Evolutionary conservation across 2,888 invertebrate genomes (phyloP), one percentile per base, ranked within the genome.

Genomic region (Homarus gammarus): DNA sequence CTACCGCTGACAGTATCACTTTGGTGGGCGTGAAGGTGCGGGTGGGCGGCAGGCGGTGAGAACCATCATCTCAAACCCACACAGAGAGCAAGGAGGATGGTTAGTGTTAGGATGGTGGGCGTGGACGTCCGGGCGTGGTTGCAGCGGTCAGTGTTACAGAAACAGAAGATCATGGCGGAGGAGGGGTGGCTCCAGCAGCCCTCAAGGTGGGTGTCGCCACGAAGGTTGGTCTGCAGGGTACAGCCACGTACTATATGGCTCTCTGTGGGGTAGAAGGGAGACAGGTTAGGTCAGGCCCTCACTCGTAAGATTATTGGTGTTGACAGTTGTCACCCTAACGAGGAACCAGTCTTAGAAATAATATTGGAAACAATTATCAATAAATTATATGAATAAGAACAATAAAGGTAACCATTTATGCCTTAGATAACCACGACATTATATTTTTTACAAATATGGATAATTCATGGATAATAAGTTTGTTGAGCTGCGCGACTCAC

Each of bases 121-220:
- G 83, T 51, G 31, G 49, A 2, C 12, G 64, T 49, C 68, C 27
- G 61, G 64, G 88, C 87, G 75, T 79, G 40, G 87, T 92, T 92
- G 85, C 92, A 92, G 31, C 90, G 81, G 78, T 90, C 61, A 6
- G 79, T 84, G 70, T 61, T 44, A 75, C 92, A 92, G 88, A 89
- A 91, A 79, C 92, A 92, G 31, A 82, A 77, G 82, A 89, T 22
- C 15, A 83, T 73, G 38, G 15, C 2, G n/a, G 91, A 31, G 51
- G 84, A n/a, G 64, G 27, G 49, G 85, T 84, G 75, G 2, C 83
- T 73, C 90, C 89, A 87, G 83, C 92, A 92, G 0, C 92, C 92
- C 18, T 78, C 85, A 68, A 68, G 36, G 78, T 92, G 90, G 10
- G 15, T 31, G 22, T 27, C 51, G 15, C 91, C 83, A 6, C 33